These are phyloP conservation scores for Idaea biselata DNA, from an alignment of 2,888 invertebrate genomes.

Conservation along the genomic window DNA sequence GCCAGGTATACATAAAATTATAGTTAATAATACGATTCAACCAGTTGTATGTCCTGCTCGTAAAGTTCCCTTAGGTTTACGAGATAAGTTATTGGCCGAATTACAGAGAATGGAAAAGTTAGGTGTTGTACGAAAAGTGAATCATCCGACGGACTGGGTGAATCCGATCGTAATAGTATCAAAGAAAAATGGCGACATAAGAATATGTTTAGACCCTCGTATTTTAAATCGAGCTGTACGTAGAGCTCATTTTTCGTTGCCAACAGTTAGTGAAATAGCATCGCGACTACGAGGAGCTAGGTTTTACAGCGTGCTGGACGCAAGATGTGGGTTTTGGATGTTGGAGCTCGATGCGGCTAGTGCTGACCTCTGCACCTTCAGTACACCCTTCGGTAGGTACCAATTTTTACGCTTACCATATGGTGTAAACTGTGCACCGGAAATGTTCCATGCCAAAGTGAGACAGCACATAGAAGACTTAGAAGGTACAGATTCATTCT, in stretches of 20 bases:
- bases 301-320: slow-evolving; percentile 21
- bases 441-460: slow-evolving; percentile 29
- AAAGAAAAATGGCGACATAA: slow-evolving; percentile 4
- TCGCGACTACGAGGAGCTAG: slow-evolving; percentile 9
- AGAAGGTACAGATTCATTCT: slow-evolving; percentile 22
- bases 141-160: slow-evolving; percentile 7
- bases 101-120: slow-evolving; percentile 6
- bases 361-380: slow-evolving; percentile 29
- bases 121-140: slow-evolving; percentile 5
- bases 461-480: slow-evolving; percentile 21
- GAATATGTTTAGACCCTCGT: slow-evolving; percentile 7
- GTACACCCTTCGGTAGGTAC: slow-evolving; percentile 15
- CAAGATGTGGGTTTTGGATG: slow-evolving; percentile 28
- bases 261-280: slow-evolving; percentile 9
- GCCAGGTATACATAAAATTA: slow-evolving; percentile 25
- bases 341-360: slow-evolving; percentile 24
- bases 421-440: slow-evolving; percentile 26
- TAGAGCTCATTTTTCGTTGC: slow-evolving; percentile 18
- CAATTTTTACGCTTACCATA: slow-evolving; percentile 27
- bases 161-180: slow-evolving; percentile 8
- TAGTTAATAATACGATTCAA: slow-evolving; percentile 17
- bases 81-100: slow-evolving; percentile 20
- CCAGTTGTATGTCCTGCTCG: slow-evolving; percentile 22
- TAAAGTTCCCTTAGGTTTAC: slow-evolving; percentile 30
- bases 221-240: slow-evolving; percentile 6